Evolutionary conservation across 2,113 vertebrate species (phyloP).

Genomic region (Gymnorhina tibicen): DNA sequence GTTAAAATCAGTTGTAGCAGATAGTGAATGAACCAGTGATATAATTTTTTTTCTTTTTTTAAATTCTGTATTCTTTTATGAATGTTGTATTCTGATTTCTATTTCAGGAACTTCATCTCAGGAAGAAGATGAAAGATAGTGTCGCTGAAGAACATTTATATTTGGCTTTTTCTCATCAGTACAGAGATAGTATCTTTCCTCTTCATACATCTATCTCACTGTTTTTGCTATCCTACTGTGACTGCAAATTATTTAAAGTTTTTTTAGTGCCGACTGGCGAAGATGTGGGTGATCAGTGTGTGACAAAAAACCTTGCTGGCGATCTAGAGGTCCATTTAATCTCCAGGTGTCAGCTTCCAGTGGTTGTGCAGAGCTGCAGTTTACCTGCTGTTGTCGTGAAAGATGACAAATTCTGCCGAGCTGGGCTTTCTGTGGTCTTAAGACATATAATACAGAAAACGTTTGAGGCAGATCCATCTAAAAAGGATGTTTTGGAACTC

Average conservation of each 20-base stretch:
- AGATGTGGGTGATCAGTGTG: constrained; percentile 26
- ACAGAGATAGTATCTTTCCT: constrained; percentile 75
- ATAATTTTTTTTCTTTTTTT: not conserved
- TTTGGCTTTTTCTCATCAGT: constrained; percentile 73
- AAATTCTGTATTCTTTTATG: not conserved
- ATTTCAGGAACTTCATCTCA: constrained; percentile 45
- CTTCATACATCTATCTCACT: constrained; percentile 87
- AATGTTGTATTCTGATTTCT: constrained; percentile 24
- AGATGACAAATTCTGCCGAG: constrained; percentile 82
- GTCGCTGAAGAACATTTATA: constrained; percentile 77
- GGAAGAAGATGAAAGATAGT: constrained; percentile 78
- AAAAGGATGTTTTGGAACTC: constrained; percentile 81
- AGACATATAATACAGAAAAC: constrained; percentile 86
- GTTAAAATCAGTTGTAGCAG: not conserved
- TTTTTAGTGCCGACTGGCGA: constrained; percentile 72
- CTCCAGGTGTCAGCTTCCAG: constrained; percentile 73
- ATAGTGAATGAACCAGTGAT: not conserved
- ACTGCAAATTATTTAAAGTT: constrained; percentile 84
- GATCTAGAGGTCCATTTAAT: constrained; percentile 65
- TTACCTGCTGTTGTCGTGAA: constrained; percentile 83
- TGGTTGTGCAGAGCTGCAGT: constrained; percentile 81
- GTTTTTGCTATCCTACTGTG: constrained; percentile 91
- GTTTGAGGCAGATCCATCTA: constrained; percentile 73
- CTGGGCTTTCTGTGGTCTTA: constrained; percentile 91
- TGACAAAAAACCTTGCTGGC: constrained; percentile 34